Base-by-base conservation (phyloP, 1,140 invertebrate genomes). In the Subanguina moxae region DNA sequence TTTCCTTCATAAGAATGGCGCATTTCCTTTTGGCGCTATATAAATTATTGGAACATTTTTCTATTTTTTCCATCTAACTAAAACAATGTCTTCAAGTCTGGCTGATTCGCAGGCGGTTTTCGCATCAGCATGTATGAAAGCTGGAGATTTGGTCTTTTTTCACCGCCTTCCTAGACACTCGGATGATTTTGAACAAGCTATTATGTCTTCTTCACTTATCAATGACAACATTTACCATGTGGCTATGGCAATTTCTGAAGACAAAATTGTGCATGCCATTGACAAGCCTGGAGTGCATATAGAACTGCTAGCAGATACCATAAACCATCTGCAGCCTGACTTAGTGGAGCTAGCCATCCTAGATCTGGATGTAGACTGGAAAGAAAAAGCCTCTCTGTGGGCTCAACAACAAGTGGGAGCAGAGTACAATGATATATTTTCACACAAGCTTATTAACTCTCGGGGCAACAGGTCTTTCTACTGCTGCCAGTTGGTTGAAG, bases 401-500 rank as follows among this genome's bases (percentile, higher is more conserved):
- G 58, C 58, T 61, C n/a, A 32, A 13, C 27, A 61, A 13, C 28
- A 30, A 61, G 38, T 61, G n/a, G 19, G 19, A 13, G 58, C 58
- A 5, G 38, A 61, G 27, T 61, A 61, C 28, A 61, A 64, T 71
- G 70, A 15, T 57, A 86, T 28, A 78, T 78, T 57, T 74, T 86
- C 65, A 62, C 77, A 68, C 73, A 79, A 62, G 57, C 72, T 71
- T 76, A 80, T 72, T 30, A 19, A 65, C 52, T 64, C 66, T 48
- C 21, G 64, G 58, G 21, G 42, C 23, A 15, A 72, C 21, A 42
- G 57, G 52, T 38, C 28, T 46, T 7, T 59, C 27, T 32, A 65
- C 32, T 15, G 43, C 48, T 13, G 25, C 64, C 30, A 71, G 43
- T 1, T 67, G 67, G 21, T 27, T 21, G 27, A 58, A 15, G 71